These are phyloP conservation scores for Lasioglossum zephyrum DNA, from an alignment of 2,888 invertebrate genomes.

Conservation along the genomic window DNA sequence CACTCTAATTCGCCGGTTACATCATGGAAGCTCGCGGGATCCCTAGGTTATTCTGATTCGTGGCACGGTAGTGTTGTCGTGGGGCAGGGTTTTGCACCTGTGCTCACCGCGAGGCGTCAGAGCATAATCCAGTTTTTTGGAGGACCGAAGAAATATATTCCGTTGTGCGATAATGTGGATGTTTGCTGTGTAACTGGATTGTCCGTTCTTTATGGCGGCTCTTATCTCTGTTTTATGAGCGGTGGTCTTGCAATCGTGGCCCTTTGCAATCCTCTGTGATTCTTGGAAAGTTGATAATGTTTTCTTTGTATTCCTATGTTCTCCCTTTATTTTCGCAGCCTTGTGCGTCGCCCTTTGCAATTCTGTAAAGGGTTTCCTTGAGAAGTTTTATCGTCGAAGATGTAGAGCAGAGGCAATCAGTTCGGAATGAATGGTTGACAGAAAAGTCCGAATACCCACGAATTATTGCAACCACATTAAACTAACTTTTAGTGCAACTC, in stretches of 20 bases:
- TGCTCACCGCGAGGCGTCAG: not conserved
- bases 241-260: not conserved
- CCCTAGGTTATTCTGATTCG: not conserved
- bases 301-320: not conserved
- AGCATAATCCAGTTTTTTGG: not conserved
- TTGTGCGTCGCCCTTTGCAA: no score
- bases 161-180: not conserved
- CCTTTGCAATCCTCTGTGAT: not conserved
- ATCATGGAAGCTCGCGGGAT: constrained; percentile 41
- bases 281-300: not conserved
- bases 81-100: not conserved
- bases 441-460: not conserved
- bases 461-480: not conserved
- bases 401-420: no score
- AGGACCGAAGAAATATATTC: not conserved
- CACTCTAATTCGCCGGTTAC: constrained; percentile 59
- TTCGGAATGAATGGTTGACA: no score
- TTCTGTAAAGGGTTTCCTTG: no score
- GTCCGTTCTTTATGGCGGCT: not conserved
- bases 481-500: not conserved
- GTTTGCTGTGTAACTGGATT: not conserved
- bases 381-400: not conserved
- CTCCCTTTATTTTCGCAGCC: no score
- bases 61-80: not conserved
- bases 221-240: not conserved